Conservation (phyloP, 37 sponge, comb jelly and placozoan genomes). For the Bolinopsis microptera region DNA sequence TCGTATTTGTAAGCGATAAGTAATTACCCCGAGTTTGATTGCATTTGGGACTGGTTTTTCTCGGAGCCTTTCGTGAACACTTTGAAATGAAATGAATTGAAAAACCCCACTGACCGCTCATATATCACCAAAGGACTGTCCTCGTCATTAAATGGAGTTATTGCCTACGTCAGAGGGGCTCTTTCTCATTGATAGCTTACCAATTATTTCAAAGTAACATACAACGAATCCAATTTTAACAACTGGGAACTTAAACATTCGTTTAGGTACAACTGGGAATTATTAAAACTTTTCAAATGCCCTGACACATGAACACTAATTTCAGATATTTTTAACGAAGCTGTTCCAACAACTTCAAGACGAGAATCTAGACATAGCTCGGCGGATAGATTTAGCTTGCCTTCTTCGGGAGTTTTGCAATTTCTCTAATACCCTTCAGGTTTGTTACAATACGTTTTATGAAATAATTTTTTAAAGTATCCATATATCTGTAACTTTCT, state of each 20-base stretch:
- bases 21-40: not conserved
- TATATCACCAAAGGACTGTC: too few relatives aligned
- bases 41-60: not conserved
- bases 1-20: not conserved
- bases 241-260: too few relatives aligned
- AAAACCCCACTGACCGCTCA: too few relatives aligned
- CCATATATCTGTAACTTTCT: not conserved
- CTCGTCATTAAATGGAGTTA: too few relatives aligned
- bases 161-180: too few relatives aligned
- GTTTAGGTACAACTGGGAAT: too few relatives aligned
- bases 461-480: not conserved
- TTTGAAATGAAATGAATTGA: not conserved
- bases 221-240: too few relatives aligned
- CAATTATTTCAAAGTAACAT: too few relatives aligned
- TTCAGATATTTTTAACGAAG: slow-evolving; percentile 56
- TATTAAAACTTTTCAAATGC: too few relatives aligned
- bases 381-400: slow-evolving; percentile 25
- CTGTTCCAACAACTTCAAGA: slow-evolving; percentile 64
- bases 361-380: slow-evolving; percentile 35
- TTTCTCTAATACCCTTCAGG: slow-evolving; percentile 61
- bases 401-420: slow-evolving; percentile 53
- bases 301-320: too few relatives aligned
- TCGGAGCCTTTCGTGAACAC: not conserved
- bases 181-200: too few relatives aligned
- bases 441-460: not conserved